Evolutionary conservation across 2,113 vertebrate genomes (phyloP).

Genomic region (Cochlearius cochlearius): DNA sequence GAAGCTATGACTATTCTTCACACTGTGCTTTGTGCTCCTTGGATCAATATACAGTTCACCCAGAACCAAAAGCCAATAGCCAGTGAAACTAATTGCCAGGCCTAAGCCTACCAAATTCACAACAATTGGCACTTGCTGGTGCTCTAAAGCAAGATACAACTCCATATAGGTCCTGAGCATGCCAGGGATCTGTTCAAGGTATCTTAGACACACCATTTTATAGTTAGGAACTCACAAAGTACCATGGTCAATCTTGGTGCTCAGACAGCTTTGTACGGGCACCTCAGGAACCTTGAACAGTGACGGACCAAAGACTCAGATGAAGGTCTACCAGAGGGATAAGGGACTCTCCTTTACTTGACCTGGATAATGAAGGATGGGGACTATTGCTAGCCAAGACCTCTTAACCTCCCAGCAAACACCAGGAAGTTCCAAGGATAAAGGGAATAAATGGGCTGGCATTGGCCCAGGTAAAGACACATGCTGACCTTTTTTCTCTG

Average conservation of each 20-base stretch:
- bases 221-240: neutral
- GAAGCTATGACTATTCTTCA: neutral
- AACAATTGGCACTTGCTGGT: neutral
- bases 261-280: neutral
- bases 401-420: neutral
- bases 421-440: neutral
- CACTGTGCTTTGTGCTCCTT: neutral
- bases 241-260: accelerated
- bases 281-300: neutral
- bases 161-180: neutral
- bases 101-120: neutral
- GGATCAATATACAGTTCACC: neutral
- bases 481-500: neutral
- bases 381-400: neutral
- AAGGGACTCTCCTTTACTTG: neutral
- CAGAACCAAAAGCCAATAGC: neutral
- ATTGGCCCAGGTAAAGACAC: neutral
- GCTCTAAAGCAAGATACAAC: neutral
- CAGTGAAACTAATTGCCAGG: neutral
- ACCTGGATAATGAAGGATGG: neutral
- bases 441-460: neutral
- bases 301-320: neutral
- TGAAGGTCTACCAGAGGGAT: neutral
- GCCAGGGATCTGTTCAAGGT: neutral
- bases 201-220: neutral